Evolutionary conservation across 2,888 invertebrate genomes (phyloP), one percentile per base, ranked within the genome.

Genomic region (Andrena bicolor): DNA sequence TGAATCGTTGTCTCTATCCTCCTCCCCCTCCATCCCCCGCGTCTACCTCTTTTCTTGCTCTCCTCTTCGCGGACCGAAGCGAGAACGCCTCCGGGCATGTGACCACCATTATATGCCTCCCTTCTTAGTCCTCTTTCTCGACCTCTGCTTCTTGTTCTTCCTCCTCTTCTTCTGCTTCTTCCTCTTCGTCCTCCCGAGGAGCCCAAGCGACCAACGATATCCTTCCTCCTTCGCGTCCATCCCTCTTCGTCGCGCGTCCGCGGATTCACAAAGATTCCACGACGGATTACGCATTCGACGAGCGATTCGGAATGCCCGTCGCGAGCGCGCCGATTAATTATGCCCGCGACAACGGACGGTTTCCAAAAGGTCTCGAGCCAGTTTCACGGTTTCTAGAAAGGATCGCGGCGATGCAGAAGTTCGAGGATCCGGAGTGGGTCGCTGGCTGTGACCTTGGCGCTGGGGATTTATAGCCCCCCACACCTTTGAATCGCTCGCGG

Each of bases 231-330:
- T n/a, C 60, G 51, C 20, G 70, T 48, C 35, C 51, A 49, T 51
- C 66, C 80, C 56, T 71, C 71, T 65, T 53, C 65, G 78, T 76
- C 63, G 64, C 70, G 80, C 80, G 23, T 16, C 56, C 23, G 10
- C 30, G 96, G 84, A 95, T 95, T 89, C 95, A 95, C 87, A 30
- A 78, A 76, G 77, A 76, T 80, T 72, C 66, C 74, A 69, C 82
- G 65, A 69, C 60, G 80, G 87, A 88, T 87, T 86, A 87, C 87
- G 80, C 82, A 80, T 80, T 74, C 81, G 77, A 80, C 81, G 70
- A 85, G 86, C 85, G 77, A 87, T 85, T 88, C 86, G 76, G 82
- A 61, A 58, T 74, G 64, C 60, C 23, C 20, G 72, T 56, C 65
- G 69, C 72, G 41, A 51, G 23, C n/a, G n/a, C 41, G 48, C 73